phyloP scores from a whole-genome alignment of 2,888 invertebrate species.

The Cataglyphis rosenhaueri region DNA sequence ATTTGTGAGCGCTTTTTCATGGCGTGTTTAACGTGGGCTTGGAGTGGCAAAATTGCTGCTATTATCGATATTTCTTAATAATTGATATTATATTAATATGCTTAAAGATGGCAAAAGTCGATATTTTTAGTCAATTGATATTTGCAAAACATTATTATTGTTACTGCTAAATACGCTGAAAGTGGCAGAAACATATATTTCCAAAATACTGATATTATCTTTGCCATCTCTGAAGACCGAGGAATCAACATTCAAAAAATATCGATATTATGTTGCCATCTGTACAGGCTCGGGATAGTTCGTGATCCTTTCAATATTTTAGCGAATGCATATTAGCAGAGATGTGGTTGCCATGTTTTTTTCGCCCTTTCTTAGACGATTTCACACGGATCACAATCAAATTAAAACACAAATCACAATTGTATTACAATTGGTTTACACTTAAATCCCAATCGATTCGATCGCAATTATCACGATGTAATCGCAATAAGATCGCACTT shows the following conservation, averaged over 20 bases:
- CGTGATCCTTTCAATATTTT: conserved; percentile 11
- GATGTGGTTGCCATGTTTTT: conserved; percentile 22
- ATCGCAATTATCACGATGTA: conserved; percentile 26
- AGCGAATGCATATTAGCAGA: conserved; percentile 29
- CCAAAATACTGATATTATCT: conserved; percentile 6
- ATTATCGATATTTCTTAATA: conserved; percentile 13
- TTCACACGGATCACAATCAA: conserved; percentile 36
- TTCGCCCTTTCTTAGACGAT: conserved; percentile 16
- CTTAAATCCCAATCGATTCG: background rate
- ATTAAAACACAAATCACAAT: conserved; percentile 13
- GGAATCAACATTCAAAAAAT: conserved; percentile 27
- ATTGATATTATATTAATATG: conserved; percentile 1
- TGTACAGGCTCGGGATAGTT: conserved; percentile 17
- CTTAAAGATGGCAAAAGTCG: conserved; percentile 17
- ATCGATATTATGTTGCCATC: conserved; percentile 29
- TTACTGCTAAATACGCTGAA: conserved; percentile 3
- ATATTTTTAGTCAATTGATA: conserved; percentile 5
- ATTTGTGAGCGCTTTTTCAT: conserved; percentile 75
- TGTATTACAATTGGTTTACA: background rate
- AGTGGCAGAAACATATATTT: background rate
- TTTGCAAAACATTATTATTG: conserved; percentile 3
- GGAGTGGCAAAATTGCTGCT: conserved; percentile 20
- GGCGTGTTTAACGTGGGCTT: conserved; percentile 62
- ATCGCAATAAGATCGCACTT: conserved; percentile 16
- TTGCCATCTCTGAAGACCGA: background rate